Evolutionary conservation across 2,888 invertebrate species (phyloP).

Genomic region (Priocnemis perturbator): DNA sequence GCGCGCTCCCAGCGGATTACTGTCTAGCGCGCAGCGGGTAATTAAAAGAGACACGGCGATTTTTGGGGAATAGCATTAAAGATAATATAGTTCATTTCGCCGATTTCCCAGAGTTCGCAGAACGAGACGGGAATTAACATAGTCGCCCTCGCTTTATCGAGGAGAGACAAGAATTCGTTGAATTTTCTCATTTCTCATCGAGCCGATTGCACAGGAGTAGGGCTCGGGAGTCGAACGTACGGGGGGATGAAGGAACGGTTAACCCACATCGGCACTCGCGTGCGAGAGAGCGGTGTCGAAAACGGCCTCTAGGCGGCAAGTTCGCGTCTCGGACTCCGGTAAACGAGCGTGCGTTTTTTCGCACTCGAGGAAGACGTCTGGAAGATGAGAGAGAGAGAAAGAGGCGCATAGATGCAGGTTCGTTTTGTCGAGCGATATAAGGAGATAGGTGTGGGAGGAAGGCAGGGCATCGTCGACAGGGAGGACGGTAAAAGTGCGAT

Average conservation of each 20-base stretch:
- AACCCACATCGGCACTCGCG: constrained; percentile 17
- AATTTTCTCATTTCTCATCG: background rate
- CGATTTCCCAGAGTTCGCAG: no score
- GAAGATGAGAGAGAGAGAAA: constrained; percentile 2
- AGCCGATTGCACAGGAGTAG: background rate
- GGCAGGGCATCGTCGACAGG: constrained; percentile 39
- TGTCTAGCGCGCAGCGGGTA: no score
- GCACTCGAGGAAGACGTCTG: background rate
- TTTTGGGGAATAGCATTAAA: no score
- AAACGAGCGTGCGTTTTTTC: constrained; percentile 10
- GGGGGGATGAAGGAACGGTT: background rate
- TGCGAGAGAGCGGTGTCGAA: background rate
- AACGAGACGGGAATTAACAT: no score
- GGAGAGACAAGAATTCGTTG: no score
- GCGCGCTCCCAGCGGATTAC: no score
- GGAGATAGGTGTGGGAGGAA: constrained; percentile 51
- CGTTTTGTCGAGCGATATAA: constrained; percentile 35
- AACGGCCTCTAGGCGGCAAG: no score
- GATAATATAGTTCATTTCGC: no score
- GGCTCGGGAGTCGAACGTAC: no score
- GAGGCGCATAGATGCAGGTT: constrained; percentile 34
- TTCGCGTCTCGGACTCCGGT: background rate
- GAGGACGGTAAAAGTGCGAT: constrained; percentile 50
- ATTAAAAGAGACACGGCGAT: no score
- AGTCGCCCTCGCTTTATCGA: no score